Evolutionary conservation across 2,113 vertebrate species (phyloP), one percentile per base, ranked within the genome.

Genomic region (Phylloscopus trochiloides): DNA sequence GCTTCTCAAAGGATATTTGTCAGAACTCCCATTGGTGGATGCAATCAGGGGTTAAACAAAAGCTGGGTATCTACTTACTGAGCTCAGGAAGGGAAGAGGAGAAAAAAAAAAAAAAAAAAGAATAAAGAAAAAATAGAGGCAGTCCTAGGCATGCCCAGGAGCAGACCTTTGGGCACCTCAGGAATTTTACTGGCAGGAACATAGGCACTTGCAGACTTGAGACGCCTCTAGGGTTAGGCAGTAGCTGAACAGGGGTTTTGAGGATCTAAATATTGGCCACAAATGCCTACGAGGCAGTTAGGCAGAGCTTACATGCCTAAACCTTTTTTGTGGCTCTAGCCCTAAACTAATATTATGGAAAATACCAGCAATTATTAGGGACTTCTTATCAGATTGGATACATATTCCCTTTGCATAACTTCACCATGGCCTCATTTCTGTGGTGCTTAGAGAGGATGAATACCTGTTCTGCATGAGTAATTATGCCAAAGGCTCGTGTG

Each of bases 331-430:
- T 97, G 96, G 95, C 92, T 92, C 93, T 81, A 92, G 79, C 95
- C 92, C 93, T 96, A 96, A 97, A 96, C 93, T 95, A 97, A 96
- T 95, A 97, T 96, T 96, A 96, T 94, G 96, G 95, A 97, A 97
- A 96, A 97, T 96, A 95, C 94, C 96, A 93, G 93, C 90, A 95
- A 97, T 97, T 96, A 96, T 96, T 96, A 94, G 72, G 76, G 82
- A 93, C 72, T 95, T 89, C 92, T 97, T 96, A 96, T 96, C 96
- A 96, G 96, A 96, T 95, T 97, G 96, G 96, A 95, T 65, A 43
- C 71, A 47, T 54, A 70, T 77, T 70, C 40, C 48, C 73, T 93
- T 94, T 85, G 88, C 87, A 79, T 92, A 96, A 83, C 90, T 96
- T 95, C 80, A 95, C 84, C 80, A 48, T 88, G 59, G 79, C 68